Conservation (phyloP, 2,113 vertebrate species). For the Osmerus mordax region DNA sequence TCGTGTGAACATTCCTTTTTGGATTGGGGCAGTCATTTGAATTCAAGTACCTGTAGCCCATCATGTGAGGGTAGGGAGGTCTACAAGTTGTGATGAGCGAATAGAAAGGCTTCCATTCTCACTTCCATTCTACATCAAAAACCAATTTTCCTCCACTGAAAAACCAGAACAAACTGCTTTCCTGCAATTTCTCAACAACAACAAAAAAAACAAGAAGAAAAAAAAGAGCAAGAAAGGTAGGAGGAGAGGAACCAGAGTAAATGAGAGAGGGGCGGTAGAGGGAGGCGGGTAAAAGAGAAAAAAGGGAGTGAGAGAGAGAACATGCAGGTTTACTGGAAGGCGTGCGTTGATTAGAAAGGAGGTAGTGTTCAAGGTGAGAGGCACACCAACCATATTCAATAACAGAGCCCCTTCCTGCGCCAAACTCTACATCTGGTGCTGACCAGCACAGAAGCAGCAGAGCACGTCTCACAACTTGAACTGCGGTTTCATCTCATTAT, state of each 20-base stretch:
- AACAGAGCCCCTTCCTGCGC: constrained; percentile 57
- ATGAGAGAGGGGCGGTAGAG: constrained; percentile 16
- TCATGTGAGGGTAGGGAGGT: no score
- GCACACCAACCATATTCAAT: constrained; percentile 50
- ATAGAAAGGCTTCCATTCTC: no score
- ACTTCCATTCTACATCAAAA: no score
- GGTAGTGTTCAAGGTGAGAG: constrained; percentile 55
- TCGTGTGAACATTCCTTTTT: no score
- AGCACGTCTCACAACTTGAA: neutral
- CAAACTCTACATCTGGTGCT: constrained; percentile 68
- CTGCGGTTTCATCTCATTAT: constrained; percentile 49
- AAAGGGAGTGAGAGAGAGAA: constrained; percentile 47
- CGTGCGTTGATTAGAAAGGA: constrained; percentile 58
- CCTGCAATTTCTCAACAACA: neutral
- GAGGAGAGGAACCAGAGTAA: neutral
- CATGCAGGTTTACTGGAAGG: constrained; percentile 57
- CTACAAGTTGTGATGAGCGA: no score
- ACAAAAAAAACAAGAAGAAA: neutral
- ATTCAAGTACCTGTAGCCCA: no score
- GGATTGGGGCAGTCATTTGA: no score
- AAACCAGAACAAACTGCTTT: neutral
- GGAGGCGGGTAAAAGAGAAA: constrained; percentile 2
- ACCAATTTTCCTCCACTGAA: no score
- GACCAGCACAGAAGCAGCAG: constrained; percentile 39
- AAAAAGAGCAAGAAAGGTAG: neutral